These are phyloP conservation scores for Cyrtodaria siliqua DNA, from an alignment of 2,888 invertebrate genomes.

Conservation along the genomic window DNA sequence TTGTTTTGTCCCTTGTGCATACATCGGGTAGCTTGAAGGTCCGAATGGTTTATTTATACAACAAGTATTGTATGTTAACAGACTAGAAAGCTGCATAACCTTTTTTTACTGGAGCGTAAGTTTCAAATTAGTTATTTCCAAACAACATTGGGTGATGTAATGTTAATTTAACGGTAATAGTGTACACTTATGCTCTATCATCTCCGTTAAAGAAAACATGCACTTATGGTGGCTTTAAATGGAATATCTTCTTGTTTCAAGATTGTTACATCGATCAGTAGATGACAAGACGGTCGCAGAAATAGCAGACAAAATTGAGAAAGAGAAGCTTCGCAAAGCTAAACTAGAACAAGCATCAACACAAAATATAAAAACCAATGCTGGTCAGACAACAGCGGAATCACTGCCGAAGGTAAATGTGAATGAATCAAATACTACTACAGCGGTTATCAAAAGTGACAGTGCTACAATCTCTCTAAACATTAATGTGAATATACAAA, in stretches of 20 bases:
- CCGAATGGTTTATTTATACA: no score
- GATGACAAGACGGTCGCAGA: slow-evolving; percentile 72
- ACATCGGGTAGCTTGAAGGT: no score
- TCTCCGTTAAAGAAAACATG: no score
- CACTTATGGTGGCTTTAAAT: no score
- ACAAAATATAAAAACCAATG: background rate
- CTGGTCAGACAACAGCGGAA: slow-evolving; percentile 7
- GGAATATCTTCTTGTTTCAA: slow-evolving; percentile 58
- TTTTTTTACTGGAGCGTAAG: no score
- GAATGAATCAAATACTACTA: background rate
- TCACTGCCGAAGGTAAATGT: background rate
- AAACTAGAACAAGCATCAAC: slow-evolving; percentile 68
- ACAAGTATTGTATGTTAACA: no score
- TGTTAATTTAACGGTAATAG: no score
- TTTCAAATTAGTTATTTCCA: no score
- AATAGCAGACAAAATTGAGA: slow-evolving; percentile 73
- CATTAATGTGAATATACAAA: slow-evolving; percentile 46
- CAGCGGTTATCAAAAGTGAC: background rate
- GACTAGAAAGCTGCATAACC: no score
- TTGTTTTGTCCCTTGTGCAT: no score
- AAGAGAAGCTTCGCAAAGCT: slow-evolving; percentile 75
- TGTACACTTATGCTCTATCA: no score
- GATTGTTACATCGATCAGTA: slow-evolving; percentile 78
- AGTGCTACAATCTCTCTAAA: slow-evolving; percentile 23
- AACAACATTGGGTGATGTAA: no score